These are phyloP conservation scores for Festucalex cinctus DNA, from an alignment of 2,113 vertebrate species.

Conservation along the genomic window DNA sequence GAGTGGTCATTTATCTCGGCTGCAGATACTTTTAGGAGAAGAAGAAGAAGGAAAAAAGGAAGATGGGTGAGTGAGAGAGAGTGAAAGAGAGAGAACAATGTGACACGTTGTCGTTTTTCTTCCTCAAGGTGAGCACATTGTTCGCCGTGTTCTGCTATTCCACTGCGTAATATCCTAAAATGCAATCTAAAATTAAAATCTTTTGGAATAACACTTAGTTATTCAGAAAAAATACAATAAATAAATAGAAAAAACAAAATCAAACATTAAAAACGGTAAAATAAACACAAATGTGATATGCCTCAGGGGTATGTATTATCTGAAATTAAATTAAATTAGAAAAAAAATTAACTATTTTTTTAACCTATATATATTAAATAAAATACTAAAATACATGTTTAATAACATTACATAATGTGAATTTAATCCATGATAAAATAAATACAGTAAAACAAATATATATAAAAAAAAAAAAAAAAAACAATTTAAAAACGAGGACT, in stretches of 20 bases:
- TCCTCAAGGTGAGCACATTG: slow-evolving; percentile 33
- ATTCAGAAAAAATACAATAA: background rate
- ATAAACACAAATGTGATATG: background rate
- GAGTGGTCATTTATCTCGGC: slow-evolving; percentile 80
- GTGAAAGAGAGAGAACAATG: slow-evolving; percentile 31
- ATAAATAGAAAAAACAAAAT: background rate
- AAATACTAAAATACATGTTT: too few species aligned
- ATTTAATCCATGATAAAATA: too few species aligned
- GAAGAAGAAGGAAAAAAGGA: slow-evolving; percentile 63
- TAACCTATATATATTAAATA: too few species aligned
- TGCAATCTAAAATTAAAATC: background rate
- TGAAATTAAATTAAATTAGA: too few species aligned
- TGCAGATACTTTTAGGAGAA: slow-evolving; percentile 76
- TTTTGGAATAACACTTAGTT: background rate
- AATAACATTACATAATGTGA: too few species aligned
- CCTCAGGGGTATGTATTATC: too few species aligned
- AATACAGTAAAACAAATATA: too few species aligned
- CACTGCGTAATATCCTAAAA: background rate
- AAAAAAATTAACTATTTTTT: too few species aligned
- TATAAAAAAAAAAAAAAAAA: too few species aligned
- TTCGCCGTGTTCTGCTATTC: background rate
- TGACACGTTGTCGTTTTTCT: slow-evolving; percentile 30
- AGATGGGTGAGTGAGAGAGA: slow-evolving; percentile 43
- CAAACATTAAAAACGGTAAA: background rate
- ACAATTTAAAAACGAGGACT: too few species aligned